These are phyloP conservation scores for Elymnias hypermnestra DNA, from an alignment of 1,140 invertebrate species.

Conservation along the genomic window DNA sequence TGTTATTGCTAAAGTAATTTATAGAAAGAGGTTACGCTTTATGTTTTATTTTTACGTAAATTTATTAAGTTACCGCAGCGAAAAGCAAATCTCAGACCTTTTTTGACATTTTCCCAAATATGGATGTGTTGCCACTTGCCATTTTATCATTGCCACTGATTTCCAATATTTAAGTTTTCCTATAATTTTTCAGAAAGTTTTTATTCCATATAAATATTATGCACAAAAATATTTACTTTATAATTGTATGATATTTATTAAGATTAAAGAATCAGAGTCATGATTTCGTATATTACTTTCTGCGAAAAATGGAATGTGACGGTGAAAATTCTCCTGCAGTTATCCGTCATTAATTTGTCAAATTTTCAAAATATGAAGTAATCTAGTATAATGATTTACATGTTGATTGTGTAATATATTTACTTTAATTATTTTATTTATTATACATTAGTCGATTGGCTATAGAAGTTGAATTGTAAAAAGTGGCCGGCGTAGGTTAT, in stretches of 20 bases:
- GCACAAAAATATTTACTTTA: neutral
- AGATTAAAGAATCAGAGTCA: neutral
- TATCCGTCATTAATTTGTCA: conserved; percentile 44
- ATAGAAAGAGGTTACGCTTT: too few relatives aligned
- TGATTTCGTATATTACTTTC: too few relatives aligned
- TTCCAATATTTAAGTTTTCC: too few relatives aligned
- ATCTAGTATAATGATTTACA: conserved; percentile 54
- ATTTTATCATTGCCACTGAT: neutral
- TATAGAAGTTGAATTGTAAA: conserved; percentile 34
- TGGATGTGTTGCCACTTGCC: conserved; percentile 11
- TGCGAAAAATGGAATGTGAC: conserved; percentile 14
- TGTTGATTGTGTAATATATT: conserved; percentile 65
- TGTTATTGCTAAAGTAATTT: too few relatives aligned
- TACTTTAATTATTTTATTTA: conserved; percentile 35
- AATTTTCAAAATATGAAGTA: conserved; percentile 66
- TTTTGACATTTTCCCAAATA: conserved; percentile 31
- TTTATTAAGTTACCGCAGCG: conserved; percentile 38
- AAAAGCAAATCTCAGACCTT: conserved; percentile 30
- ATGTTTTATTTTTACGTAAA: conserved; percentile 44
- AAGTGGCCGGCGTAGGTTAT: conserved; percentile 60
- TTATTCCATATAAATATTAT: neutral
- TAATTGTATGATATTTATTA: neutral
- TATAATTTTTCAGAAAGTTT: too few relatives aligned
- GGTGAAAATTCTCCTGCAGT: conserved; percentile 22
- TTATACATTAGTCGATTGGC: conserved; percentile 30